Conservation (phyloP, 2,797 vertebrate genomes). For the Tenualosa ilisha region DNA sequence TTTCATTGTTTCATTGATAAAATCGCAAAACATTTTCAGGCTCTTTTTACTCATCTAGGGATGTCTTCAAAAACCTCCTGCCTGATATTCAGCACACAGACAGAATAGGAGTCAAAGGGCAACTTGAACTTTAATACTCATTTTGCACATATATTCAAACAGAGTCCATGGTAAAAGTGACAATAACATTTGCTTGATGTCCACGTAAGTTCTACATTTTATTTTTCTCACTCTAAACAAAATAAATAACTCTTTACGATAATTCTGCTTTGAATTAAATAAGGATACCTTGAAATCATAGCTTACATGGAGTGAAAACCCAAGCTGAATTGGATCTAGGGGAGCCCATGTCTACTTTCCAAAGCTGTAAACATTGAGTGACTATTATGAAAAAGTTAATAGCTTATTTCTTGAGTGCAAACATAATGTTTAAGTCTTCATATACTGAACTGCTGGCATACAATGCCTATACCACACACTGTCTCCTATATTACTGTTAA, state of each 20-base stretch:
- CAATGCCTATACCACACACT: constrained; percentile 40
- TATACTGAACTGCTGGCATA: constrained; percentile 33
- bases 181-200: not conserved
- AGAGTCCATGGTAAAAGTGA: not conserved
- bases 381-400: constrained; percentile 42
- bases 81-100: not conserved
- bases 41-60: no score
- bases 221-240: not conserved
- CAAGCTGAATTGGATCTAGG: constrained; percentile 3
- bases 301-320: constrained; percentile 11
- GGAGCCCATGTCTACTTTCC: constrained; percentile 21
- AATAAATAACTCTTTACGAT: constrained; percentile 9
- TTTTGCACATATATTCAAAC: constrained; percentile 1
- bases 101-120: not conserved
- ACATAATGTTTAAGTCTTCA: constrained; percentile 3
- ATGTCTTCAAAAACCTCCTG: no score
- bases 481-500: constrained; percentile 51
- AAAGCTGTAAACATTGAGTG: constrained; percentile 26
- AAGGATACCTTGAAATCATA: constrained; percentile 6
- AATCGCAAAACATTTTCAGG: no score
- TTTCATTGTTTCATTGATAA: no score
- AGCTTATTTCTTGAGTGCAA: constrained; percentile 47
- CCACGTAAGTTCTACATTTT: not conserved
- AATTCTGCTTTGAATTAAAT: constrained; percentile 11
- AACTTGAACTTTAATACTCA: constrained; percentile 4